Conservation (phyloP, 2,113 vertebrate genomes). For the Cervus canadensis region DNA sequence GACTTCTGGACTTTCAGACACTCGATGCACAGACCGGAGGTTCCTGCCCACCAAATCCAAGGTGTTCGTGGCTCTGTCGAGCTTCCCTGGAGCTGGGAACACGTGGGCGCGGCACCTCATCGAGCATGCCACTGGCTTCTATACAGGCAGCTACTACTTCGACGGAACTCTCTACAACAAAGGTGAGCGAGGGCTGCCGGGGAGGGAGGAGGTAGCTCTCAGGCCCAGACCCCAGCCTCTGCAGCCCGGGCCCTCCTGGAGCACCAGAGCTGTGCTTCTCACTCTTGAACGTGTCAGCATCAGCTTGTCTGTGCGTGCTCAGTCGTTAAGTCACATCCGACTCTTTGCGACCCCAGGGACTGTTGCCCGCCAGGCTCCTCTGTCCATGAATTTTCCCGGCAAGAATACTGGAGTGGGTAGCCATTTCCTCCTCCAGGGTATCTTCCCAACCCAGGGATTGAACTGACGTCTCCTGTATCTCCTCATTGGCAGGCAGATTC, state of each 20-base stretch:
- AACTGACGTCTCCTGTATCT: neutral
- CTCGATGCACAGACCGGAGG: constrained; percentile 91
- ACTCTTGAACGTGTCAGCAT: neutral
- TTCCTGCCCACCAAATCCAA: constrained; percentile 92
- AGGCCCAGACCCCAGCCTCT: rapidly evolving
- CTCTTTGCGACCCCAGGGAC: neutral
- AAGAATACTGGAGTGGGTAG: neutral
- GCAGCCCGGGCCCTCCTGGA: neutral
- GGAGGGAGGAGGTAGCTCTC: too few relatives aligned
- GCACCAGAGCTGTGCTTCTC: too few relatives aligned
- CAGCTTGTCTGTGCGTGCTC: neutral
- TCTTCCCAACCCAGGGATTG: neutral
- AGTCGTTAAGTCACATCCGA: neutral
- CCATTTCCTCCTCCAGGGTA: neutral
- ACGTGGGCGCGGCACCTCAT: constrained; percentile 97
- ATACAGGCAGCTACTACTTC: constrained; percentile 98
- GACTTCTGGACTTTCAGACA: constrained; percentile 83
- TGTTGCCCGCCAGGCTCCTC: neutral
- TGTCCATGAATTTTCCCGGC: neutral
- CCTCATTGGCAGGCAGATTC: neutral
- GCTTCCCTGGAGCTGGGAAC: constrained; percentile 96
- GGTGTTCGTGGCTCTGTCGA: constrained; percentile 91
- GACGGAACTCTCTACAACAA: constrained; percentile 96
- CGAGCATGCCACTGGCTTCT: constrained; percentile 94
- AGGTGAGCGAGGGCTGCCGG: constrained; percentile 76